Evolutionary conservation across 2,113 vertebrate species (phyloP).

Genomic region (Martes martes): DNA sequence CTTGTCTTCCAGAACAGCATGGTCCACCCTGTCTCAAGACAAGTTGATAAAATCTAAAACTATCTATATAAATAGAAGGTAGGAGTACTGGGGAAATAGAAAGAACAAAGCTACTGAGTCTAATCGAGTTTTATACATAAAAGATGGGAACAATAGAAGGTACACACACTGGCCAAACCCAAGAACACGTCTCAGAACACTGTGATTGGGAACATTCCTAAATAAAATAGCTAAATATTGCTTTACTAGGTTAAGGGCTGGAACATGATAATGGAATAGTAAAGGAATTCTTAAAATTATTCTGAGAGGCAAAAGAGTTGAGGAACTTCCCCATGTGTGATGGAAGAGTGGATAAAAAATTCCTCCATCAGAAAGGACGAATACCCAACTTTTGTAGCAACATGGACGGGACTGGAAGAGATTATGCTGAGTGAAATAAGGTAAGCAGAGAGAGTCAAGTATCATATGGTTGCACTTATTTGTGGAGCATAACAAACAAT

Average conservation of each 20-base stretch:
- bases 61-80: neutral
- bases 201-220: neutral
- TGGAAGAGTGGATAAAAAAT: neutral
- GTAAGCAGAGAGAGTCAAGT: no score
- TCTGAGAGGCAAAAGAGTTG: neutral
- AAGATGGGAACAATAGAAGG: neutral
- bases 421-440: no score
- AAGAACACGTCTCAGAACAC: neutral
- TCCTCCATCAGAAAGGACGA: no score
- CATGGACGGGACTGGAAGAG: no score
- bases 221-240: neutral
- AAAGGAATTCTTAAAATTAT: neutral
- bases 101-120: neutral
- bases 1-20: neutral
- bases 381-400: no score
- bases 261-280: neutral
- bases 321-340: neutral
- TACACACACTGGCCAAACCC: neutral
- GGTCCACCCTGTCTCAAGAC: neutral
- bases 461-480: no score
- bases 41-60: neutral
- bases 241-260: neutral
- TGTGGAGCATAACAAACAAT: no score
- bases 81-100: neutral
- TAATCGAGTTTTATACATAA: neutral